phyloP scores from a whole-genome alignment of 2,113 vertebrate species.

The Megaptera novaeangliae region DNA sequence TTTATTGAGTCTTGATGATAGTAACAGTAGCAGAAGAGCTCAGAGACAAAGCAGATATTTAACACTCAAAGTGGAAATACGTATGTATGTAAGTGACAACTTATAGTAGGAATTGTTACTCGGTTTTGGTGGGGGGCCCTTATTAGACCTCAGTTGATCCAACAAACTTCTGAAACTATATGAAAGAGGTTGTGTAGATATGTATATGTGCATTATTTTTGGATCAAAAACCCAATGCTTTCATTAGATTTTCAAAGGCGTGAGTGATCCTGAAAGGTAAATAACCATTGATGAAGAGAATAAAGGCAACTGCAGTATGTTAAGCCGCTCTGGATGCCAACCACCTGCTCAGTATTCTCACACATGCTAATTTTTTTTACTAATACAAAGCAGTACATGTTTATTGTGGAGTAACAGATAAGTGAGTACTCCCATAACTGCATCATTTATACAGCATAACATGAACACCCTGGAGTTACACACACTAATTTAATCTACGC shows the following conservation, averaged over 20 bases:
- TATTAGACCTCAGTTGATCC: neutral
- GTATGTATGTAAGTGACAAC: neutral
- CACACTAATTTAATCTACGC: neutral
- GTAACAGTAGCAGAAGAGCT: neutral
- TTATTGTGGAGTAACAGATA: constrained; percentile 23
- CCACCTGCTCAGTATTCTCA: neutral
- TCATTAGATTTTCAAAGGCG: neutral
- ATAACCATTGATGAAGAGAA: neutral
- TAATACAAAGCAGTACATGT: neutral
- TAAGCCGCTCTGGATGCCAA: neutral
- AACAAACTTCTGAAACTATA: neutral
- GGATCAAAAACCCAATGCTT: neutral
- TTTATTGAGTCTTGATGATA: neutral
- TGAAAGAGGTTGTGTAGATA: neutral
- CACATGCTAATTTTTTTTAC: neutral
- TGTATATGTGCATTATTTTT: neutral
- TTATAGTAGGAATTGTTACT: neutral
- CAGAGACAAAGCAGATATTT: neutral
- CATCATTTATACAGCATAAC: neutral
- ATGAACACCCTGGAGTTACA: neutral
- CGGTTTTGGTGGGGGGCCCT: neutral
- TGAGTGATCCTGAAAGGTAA: neutral
- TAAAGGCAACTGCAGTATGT: neutral
- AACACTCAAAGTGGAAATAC: neutral
- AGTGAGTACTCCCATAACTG: neutral